These are phyloP conservation scores for Dolichallabes microphthalmus DNA, from an alignment of 2,113 vertebrate species.

Conservation along the genomic window DNA sequence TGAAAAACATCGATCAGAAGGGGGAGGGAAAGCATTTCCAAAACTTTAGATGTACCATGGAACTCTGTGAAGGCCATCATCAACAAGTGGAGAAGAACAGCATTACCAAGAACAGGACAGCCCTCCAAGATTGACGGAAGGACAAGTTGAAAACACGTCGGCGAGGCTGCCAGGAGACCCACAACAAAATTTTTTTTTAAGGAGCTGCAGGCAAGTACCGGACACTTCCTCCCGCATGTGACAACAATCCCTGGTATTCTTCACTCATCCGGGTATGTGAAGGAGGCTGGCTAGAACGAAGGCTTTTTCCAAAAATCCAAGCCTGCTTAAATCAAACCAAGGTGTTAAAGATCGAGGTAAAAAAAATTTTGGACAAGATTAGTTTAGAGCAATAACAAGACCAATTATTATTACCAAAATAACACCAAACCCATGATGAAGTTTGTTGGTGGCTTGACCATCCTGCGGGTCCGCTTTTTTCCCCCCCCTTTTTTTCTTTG, in stretches of 20 bases:
- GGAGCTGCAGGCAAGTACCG: background rate
- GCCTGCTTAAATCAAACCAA: background rate
- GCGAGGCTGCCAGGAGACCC: background rate
- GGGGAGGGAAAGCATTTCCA: background rate
- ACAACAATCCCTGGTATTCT: background rate
- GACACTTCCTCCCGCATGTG: background rate
- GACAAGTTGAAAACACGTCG: background rate
- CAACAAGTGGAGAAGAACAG: background rate
- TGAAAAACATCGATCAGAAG: background rate
- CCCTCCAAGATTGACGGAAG: background rate
- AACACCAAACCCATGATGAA: background rate
- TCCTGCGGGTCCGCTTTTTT: background rate
- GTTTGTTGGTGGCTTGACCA: background rate
- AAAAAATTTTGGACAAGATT: background rate
- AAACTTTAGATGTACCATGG: background rate
- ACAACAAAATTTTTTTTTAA: background rate
- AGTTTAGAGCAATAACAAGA: background rate
- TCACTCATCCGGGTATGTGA: background rate
- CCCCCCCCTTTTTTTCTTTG: background rate
- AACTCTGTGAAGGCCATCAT: background rate
- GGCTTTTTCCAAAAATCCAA: background rate
- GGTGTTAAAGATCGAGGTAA: background rate
- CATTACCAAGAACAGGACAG: background rate
- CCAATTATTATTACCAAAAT: background rate
- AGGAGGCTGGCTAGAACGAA: background rate